Base-by-base conservation (phyloP, 1,140 invertebrate genomes). In the Drosophila orosa region DNA sequence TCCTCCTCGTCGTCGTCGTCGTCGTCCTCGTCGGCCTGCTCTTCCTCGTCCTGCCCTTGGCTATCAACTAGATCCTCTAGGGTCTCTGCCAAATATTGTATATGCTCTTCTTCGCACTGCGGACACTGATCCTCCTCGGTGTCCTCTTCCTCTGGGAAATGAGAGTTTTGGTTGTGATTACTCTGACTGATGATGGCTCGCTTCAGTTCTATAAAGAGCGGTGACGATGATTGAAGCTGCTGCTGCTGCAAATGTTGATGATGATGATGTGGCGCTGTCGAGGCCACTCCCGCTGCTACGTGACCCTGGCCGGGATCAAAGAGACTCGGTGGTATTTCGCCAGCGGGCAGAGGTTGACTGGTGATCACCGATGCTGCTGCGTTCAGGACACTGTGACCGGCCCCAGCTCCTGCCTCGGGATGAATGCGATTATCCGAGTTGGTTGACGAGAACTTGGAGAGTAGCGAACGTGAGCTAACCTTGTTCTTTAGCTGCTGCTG, bases 401-500 rank as follows among this genome's bases (percentile, higher is more conserved):
- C 39, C 3, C 39, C 42, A 31, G 71, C 58, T 0, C 58, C 65
- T 1, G 77, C 62, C 66, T 91, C 90, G 4, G 90, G 90, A 63
- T 91, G 83, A 3, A 91, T 91, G 52, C 90, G 90, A 75, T 91
- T 91, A 35, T 91, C 90, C 2, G 90, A 91, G 13, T 84, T 86
- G 4, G 87, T 90, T 0, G 85, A 63, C 3, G 83, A 89, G 52
- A 91, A 91, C 40, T 91, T 91, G 17, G 90, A 91, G 24, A 91
- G 73, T 12, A 91, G 33, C 3, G 87, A 90, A 7, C 71, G 62
- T 1, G 86, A 78, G 40, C 90, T 91, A 45, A 66, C 80, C 59
- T 91, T 91, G 25, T 91, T 91, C 57, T 90, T 91, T 13, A 90
- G 63, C 50, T 91, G 86, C 61, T 91, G 90, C 59, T 91, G 90